These are phyloP conservation scores for Lordiphosa collinella DNA, from an alignment of 1,140 invertebrate genomes.

Conservation along the genomic window DNA sequence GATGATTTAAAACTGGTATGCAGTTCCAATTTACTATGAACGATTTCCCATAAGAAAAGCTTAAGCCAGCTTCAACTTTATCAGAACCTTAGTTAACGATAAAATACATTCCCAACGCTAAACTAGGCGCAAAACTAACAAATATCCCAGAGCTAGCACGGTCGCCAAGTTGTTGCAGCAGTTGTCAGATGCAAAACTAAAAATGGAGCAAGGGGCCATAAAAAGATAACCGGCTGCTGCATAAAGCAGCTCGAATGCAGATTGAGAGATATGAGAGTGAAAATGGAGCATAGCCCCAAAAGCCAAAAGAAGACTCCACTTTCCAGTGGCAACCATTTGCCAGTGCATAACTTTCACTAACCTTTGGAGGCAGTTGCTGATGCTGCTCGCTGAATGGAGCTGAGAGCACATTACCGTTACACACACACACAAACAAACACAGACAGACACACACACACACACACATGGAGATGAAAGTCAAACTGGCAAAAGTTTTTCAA, in stretches of 20 bases:
- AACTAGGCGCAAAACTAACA: too few relatives aligned
- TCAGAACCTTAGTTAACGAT: too few relatives aligned
- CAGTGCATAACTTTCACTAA: conserved; percentile 53
- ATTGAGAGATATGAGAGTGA: conserved; percentile 38
- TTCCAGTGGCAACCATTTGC: conserved; percentile 28
- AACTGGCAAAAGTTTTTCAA: conserved; percentile 37
- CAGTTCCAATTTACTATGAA: too few relatives aligned
- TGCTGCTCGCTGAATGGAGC: not conserved
- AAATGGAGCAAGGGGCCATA: not conserved
- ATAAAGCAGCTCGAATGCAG: conserved; percentile 48
- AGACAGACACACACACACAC: not conserved
- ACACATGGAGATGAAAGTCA: conserved; percentile 12
- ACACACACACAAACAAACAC: conserved; percentile 8
- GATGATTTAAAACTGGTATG: too few relatives aligned
- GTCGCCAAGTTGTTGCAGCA: too few relatives aligned
- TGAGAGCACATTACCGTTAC: conserved; percentile 46
- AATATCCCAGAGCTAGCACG: too few relatives aligned
- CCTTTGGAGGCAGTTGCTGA: conserved; percentile 41
- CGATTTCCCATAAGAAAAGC: too few relatives aligned
- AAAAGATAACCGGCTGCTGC: conserved; percentile 7
- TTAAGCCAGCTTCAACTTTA: too few relatives aligned
- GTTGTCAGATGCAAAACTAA: too few relatives aligned
- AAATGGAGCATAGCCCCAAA: conserved; percentile 25
- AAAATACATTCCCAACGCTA: too few relatives aligned
- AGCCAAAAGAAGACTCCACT: not conserved